These are phyloP conservation scores for Sinella curviseta DNA, from an alignment of 1,140 invertebrate genomes.

Conservation along the genomic window DNA sequence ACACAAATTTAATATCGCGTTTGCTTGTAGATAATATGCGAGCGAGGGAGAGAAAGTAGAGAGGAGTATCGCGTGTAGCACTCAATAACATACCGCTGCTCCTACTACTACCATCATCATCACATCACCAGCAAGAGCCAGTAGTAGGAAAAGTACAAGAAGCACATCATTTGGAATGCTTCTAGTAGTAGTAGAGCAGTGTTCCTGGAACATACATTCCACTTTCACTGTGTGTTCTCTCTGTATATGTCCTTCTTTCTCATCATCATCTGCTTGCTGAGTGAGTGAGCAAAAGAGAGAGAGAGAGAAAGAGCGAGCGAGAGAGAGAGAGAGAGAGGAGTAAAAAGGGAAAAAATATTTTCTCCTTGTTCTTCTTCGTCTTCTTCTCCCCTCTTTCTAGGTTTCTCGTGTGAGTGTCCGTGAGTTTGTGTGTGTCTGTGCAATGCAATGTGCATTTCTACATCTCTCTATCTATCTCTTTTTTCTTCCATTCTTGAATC, in stretches of 20 bases:
- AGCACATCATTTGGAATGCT: neutral
- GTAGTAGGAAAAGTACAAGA: slow-evolving; percentile 15
- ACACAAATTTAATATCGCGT: too few relatives aligned
- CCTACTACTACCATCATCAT: too few relatives aligned
- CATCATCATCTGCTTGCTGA: slow-evolving; percentile 4
- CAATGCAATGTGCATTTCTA: neutral
- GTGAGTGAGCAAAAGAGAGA: neutral
- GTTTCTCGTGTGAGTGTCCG: neutral
- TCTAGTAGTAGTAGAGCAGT: slow-evolving; percentile 8
- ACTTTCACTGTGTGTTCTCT: neutral
- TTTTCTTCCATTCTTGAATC: slow-evolving; percentile 1
- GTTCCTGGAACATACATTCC: slow-evolving; percentile 3
- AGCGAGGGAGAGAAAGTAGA: too few relatives aligned
- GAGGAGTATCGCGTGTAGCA: neutral
- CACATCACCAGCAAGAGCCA: too few relatives aligned
- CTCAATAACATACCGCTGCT: neutral
- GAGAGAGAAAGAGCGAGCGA: slow-evolving; percentile 7
- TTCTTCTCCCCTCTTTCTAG: neutral
- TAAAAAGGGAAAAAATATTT: neutral
- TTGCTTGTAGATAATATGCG: too few relatives aligned
- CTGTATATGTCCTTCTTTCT: neutral
- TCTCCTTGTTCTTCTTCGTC: neutral
- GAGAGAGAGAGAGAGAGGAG: neutral
- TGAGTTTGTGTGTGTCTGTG: neutral
- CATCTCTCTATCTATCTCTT: neutral